phyloP scores from a whole-genome alignment of 1,140 invertebrate species.

The Ericerus pela region DNA sequence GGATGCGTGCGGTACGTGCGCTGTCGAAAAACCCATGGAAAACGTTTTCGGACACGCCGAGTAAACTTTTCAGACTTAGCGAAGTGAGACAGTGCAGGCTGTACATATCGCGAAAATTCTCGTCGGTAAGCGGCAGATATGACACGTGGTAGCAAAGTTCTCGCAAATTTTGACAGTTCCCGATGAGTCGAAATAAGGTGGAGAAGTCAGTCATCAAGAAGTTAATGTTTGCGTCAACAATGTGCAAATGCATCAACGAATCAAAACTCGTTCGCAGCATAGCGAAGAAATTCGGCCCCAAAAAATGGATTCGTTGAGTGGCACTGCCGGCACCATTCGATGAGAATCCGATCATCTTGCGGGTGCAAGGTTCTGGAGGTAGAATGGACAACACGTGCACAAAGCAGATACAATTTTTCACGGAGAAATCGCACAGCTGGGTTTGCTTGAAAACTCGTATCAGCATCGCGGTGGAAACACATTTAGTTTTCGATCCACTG shows the following conservation, averaged over 20 bases:
- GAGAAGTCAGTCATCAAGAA: neutral
- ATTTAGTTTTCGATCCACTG: neutral
- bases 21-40: neutral
- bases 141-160: neutral
- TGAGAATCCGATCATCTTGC: conserved; percentile 2
- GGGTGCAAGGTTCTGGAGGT: neutral
- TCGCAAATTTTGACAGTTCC: neutral
- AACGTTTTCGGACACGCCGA: neutral
- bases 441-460: neutral
- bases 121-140: neutral
- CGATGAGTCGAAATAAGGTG: neutral
- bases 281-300: neutral
- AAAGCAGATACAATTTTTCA: neutral
- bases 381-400: conserved; percentile 4
- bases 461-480: neutral
- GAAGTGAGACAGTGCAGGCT: neutral
- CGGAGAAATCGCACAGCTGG: neutral
- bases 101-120: neutral
- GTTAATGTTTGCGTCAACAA: conserved; percentile 1
- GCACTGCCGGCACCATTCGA: neutral
- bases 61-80: neutral
- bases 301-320: neutral
- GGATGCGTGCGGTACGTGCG: neutral
- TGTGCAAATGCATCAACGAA: neutral
- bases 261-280: conserved; percentile 3